Evolutionary conservation across 2,888 invertebrate genomes (phyloP), one percentile per base, ranked within the genome.

Genomic region (Eupeodes latifasciatus): DNA sequence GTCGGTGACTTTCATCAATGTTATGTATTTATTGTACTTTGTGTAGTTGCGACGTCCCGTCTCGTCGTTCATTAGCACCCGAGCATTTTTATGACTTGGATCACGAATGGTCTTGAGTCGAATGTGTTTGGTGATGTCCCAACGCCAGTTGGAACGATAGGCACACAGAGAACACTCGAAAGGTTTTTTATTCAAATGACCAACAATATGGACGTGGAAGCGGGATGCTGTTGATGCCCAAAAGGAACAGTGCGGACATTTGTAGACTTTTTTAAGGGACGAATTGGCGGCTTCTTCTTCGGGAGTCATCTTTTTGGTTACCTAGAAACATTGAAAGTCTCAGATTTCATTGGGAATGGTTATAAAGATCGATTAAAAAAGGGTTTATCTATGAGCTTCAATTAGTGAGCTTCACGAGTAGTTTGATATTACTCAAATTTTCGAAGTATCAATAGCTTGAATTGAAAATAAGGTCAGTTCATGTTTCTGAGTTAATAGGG

Each of bases 81-180:
- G 96, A 71, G 97, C 97, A 88, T 95, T 95, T 91, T 96, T 95
- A 93, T 98, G 98, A 69, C 96, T 96, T 72, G 96, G 96, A 94
- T 98, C 98, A 89, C 97, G 95, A 34, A 96, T 96, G 9, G 97
- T 96, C 94, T 98, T 98, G 91, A 98, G 94, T 91, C 98, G 96
- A 90, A 99, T 98, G 93, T 99, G 99, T 93, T 99, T 98, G 40
- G 98, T 98, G 85, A 99, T 98, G 94, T 99, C 99, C 97, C 98
- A 98, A 89, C 98, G 96, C 98, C 98, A 99, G 92, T 99, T 99
- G 44, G 98, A 98, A 91, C 98, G 96, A 92, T 98, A 98, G 76
- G 97, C 96, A 94, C 99, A 99, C 16, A 97, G 94, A 1, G 98
- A 98, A 94, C 99, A 99, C 94, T 98, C 98, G 93, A 98, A 99